These are phyloP conservation scores for Ichneumoninae sp. DNA, from an alignment of 2,888 invertebrate genomes.

Conservation along the genomic window DNA sequence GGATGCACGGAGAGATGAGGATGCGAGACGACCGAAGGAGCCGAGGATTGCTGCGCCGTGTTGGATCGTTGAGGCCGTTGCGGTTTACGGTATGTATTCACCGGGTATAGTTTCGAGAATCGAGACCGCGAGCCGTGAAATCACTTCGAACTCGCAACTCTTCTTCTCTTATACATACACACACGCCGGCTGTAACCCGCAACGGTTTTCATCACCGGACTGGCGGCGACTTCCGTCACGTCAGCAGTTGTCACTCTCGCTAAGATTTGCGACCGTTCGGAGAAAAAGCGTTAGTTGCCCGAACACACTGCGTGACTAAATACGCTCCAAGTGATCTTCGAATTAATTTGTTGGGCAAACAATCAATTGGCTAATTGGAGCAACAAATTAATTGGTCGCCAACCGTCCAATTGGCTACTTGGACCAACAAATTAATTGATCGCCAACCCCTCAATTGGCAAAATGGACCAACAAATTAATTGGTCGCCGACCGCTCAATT, in stretches of 20 bases:
- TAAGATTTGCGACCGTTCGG: conserved; percentile 46
- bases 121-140: conserved; percentile 62
- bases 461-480: no score
- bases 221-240: conserved; percentile 41
- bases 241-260: conserved; percentile 60
- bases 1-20: conserved; percentile 16
- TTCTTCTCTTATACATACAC: conserved; percentile 1
- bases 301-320: background rate
- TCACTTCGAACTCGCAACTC: conserved; percentile 48
- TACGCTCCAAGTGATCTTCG: background rate
- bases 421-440: no score
- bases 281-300: background rate
- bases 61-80: conserved; percentile 58
- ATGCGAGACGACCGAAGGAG: conserved; percentile 27
- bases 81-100: conserved; percentile 64
- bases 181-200: background rate
- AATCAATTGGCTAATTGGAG: no score
- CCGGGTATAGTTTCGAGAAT: conserved; percentile 57
- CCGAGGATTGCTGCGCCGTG: conserved; percentile 12
- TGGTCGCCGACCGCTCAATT: no score
- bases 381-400: no score
- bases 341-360: no score
- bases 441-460: background rate
- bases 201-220: conserved; percentile 22
- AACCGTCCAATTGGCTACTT: background rate